Base-by-base conservation (phyloP, 1,140 invertebrate genomes). In the Melitaea cinxia region DNA sequence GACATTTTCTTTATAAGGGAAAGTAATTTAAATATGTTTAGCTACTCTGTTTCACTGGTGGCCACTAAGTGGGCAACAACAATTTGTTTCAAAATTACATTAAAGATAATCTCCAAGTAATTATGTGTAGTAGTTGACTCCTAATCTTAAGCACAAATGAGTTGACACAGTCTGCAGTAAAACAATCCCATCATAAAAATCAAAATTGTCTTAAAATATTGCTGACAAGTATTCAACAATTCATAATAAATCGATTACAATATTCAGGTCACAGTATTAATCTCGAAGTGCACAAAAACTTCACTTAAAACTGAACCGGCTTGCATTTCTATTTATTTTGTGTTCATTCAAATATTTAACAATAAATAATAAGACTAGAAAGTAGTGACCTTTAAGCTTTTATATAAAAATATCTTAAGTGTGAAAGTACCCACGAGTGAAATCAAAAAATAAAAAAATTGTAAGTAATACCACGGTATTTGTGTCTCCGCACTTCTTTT, bases 161-260 rank as follows among this genome's bases (percentile, higher is more conserved):
- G n/a, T 26, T 26, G 6, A 26, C 2, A 26, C 24, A 26, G 24
- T 26, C 2, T 26, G 3, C 14, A 5, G n/a, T 15, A 14, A 0
- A n/a, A 37, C 10, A 37, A 1, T n/a, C n/a, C 2, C 14, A 3
- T 0, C 12, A 33, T 9, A 4, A 4, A 33, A 33, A 33, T 9
- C 14, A 14, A 37, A 37, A 37, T n/a, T 4, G 1, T n/a, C 2
- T 1, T 4, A n/a, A 37, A 0, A 37, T 12, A 12, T 12, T 37
- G 12, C 4, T 14, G 30, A 33, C 30, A 9, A 26, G 4, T n/a
- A 37, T 37, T 37, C 10, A 37, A 37, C 4, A 37, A 37, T 1
- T 37, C 12, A 37, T 37, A 37, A 37, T 37, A 37, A 37, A 37
- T 37, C 33, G 33, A 37, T n/a, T 12, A 12, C 33, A 37, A 37